These are phyloP conservation scores for Margaritifera margaritifera DNA, from an alignment of 2,888 invertebrate genomes.

Conservation along the genomic window DNA sequence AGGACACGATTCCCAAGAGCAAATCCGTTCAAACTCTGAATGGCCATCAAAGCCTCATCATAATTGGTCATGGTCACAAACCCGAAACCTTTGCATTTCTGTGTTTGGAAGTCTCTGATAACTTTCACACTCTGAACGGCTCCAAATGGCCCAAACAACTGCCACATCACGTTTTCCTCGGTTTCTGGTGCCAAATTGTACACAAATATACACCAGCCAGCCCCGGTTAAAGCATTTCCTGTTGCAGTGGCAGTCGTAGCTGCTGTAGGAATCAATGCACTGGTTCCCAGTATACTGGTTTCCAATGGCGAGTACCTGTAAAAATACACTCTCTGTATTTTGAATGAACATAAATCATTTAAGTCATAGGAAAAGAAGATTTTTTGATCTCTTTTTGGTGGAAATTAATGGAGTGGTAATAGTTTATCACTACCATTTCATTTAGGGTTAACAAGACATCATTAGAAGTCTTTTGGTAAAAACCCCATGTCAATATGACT, in stretches of 20 bases:
- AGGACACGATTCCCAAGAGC: slow-evolving; percentile 94
- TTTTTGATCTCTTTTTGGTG: too few species aligned
- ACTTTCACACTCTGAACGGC: slow-evolving; percentile 98
- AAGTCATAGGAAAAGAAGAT: too few species aligned
- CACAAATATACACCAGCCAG: slow-evolving; percentile 93
- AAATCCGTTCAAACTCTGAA: slow-evolving; percentile 96
- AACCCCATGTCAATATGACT: too few species aligned
- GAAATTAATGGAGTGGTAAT: too few species aligned
- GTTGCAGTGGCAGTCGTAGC: slow-evolving; percentile 47
- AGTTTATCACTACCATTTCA: too few species aligned
- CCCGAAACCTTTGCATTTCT: slow-evolving; percentile 98
- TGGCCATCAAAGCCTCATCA: slow-evolving; percentile 96
- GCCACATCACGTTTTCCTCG: slow-evolving; percentile 93
- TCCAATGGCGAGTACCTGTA: slow-evolving; percentile 70
- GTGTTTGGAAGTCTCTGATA: slow-evolving; percentile 93
- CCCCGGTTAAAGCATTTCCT: slow-evolving; percentile 58
- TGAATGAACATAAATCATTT: too few species aligned
- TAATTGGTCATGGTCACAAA: slow-evolving; percentile 99
- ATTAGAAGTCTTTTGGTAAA: too few species aligned
- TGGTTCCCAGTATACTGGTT: slow-evolving; percentile 61
- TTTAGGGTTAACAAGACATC: too few species aligned
- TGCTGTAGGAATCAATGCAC: slow-evolving; percentile 64
- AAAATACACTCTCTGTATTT: neutral
- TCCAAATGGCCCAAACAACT: slow-evolving; percentile 96
- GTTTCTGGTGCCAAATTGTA: slow-evolving; percentile 94